Evolutionary conservation across 2,888 invertebrate species (phyloP).

Genomic region (Nymphalis polychloros): DNA sequence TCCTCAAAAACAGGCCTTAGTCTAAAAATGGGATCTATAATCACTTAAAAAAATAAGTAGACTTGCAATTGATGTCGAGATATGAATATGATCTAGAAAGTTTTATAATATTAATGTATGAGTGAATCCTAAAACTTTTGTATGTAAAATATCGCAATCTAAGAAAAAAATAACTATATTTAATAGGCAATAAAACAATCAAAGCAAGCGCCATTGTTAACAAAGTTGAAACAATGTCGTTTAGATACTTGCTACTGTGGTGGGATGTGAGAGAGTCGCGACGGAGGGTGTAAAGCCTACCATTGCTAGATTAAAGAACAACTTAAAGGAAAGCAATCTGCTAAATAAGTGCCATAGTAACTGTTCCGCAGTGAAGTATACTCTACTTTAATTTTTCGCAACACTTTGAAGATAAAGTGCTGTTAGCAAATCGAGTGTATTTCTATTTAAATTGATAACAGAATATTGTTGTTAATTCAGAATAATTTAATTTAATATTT

Average conservation of each 20-base stretch:
- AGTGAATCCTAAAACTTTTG: neutral
- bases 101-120: neutral
- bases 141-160: neutral
- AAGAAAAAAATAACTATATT: neutral
- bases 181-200: constrained; percentile 4
- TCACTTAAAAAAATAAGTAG: too few species aligned
- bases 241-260: constrained; percentile 27
- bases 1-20: too few species aligned
- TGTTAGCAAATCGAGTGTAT: too few species aligned
- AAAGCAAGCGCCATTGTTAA: constrained; percentile 11
- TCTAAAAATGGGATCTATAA: too few species aligned
- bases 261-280: constrained; percentile 22
- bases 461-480: too few species aligned
- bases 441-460: too few species aligned
- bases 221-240: constrained; percentile 24
- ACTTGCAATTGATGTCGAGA: too few species aligned
- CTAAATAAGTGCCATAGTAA: constrained; percentile 74
- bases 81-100: too few species aligned
- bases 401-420: neutral
- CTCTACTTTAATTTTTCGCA: constrained; percentile 53
- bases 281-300: constrained; percentile 42
- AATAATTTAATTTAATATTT: too few species aligned
- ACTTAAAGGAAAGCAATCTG: constrained; percentile 82
- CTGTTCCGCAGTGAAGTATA: constrained; percentile 44
- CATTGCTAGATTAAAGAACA: constrained; percentile 78